Base-by-base conservation (phyloP, 2,797 vertebrate species). In the Coracias cyanogaster region DNA sequence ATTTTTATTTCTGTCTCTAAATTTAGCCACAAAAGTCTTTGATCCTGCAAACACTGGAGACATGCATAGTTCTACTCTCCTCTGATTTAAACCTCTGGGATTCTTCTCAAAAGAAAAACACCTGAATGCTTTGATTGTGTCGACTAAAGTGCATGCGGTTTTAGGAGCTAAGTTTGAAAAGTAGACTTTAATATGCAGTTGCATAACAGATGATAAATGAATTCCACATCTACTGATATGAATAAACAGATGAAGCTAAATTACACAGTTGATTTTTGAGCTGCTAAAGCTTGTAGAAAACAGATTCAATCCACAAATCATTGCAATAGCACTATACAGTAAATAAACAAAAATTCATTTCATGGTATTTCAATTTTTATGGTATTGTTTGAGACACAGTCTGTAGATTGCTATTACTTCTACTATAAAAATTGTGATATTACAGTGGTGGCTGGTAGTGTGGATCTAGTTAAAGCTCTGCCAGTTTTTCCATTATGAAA, bases 331-430 rank as follows among this genome's bases (percentile, higher is more conserved):
- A 65, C 7, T 64, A 29, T 45, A 54, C 28, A 89, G 48, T 81
- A 83, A 96, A 94, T 89, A 93, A 94, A 94, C 58, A 97, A 94
- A 94, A 94, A 93, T 39, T 91, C 11, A 96, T 97, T 96, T 97
- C 55, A 96, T 87, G 90, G 90, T 89, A 93, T 95, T 96, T 85
- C 80, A 92, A 33, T 91, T 87, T 96, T 97, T 96, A 96, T 91
- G 41, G 24, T 77, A 79, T 73, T 91, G 17, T 91, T 76, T 43
- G 45, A 91, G 64, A 55, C 29, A 81, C 29, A 80, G 73, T 76
- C 61, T 70, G 71, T 65, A 93, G 54, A 60, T 73, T 86, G 19
- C 19, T 90, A 66, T 93, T 91, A 89, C 54, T 89, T 91, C 65
- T 71, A 45, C 77, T 82, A 72, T 93, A 93, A 97, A 97, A 95